Evolutionary conservation across 2,797 vertebrate genomes (phyloP).

Genomic region (Hafferia zeledoni): DNA sequence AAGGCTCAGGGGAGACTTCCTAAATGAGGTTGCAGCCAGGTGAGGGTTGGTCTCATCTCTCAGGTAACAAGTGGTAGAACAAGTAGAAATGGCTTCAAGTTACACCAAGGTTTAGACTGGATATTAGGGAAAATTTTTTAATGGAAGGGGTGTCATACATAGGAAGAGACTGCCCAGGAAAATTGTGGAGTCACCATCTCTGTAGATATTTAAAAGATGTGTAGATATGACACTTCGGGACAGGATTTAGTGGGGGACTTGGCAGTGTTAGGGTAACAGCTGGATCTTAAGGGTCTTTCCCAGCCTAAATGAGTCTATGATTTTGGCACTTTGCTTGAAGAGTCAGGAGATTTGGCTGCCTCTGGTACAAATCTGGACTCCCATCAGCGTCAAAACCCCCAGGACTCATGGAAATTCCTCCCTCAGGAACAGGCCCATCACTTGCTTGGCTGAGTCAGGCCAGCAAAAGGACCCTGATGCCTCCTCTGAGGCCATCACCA

Average conservation of each 20-base stretch:
- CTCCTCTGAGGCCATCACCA: not conserved
- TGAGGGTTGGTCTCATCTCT: not conserved
- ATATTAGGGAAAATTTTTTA: not conserved
- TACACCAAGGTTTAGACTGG: not conserved
- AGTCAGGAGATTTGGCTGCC: not conserved
- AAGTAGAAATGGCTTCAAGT: not conserved
- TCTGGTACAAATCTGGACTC: not conserved
- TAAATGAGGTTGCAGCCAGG: not conserved
- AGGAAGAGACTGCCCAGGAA: not conserved
- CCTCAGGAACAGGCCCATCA: accelerated
- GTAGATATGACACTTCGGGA: not conserved
- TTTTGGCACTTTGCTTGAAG: not conserved
- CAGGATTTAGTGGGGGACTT: not conserved
- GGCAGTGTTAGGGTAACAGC: not conserved
- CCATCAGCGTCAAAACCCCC: not conserved
- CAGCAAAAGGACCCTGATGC: accelerated
- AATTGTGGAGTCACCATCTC: not conserved
- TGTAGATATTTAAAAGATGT: not conserved
- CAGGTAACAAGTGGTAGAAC: not conserved
- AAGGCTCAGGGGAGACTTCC: not conserved
- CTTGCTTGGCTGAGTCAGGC: not conserved
- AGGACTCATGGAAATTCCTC: not conserved
- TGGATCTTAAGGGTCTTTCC: not conserved
- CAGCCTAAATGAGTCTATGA: not conserved
- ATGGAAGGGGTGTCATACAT: not conserved